A percentile compares a stretch with the other conserved stretches of the same genome.
phyloP scores from a whole-genome alignment of 2,113 vertebrate species.

The Isurus oxyrinchus region DNA sequence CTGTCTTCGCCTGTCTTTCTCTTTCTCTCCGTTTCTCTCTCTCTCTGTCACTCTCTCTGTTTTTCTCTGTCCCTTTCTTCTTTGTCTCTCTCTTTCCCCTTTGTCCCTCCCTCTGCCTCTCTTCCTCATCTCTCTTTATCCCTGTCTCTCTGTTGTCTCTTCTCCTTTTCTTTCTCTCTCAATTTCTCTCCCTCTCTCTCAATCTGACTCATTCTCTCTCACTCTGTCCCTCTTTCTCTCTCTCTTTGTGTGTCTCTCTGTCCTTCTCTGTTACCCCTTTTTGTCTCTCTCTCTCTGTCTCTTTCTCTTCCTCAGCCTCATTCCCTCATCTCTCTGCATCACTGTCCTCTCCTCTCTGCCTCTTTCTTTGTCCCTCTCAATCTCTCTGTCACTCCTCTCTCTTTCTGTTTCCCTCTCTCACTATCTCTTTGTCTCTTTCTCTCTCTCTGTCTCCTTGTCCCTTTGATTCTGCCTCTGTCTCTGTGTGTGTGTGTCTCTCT shows the following conservation, averaged over 20 bases:
- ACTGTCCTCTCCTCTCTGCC: background rate
- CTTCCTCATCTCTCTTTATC: slow-evolving; percentile 40
- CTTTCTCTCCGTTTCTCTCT: no score
- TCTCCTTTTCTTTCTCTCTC: background rate
- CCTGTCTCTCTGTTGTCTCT: background rate
- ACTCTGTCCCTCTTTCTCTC: slow-evolving; percentile 41
- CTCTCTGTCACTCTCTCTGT: no score
- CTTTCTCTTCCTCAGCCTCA: background rate
- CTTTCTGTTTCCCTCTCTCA: background rate
- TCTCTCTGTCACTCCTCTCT: background rate
- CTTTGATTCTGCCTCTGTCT: slow-evolving; percentile 11
- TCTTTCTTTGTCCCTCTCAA: slow-evolving; percentile 40
- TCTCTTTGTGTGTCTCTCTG: slow-evolving; percentile 32
- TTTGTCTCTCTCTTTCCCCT: no score
- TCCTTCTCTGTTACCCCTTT: slow-evolving; percentile 31
- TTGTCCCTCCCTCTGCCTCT: background rate
- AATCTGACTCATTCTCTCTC: background rate
- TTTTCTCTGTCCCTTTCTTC: no score
- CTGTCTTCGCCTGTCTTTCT: no score
- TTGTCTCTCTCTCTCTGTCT: background rate
- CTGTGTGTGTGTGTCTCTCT: background rate
- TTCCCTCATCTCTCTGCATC: background rate
- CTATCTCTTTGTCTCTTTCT: background rate
- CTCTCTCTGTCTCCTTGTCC: background rate
- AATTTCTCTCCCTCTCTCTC: slow-evolving; percentile 23